Percentiles rank a stretch among this genome's conserved stretches.
These are phyloP conservation scores for Drosophila prostipennis DNA, from an alignment of 2,888 invertebrate species.

Conservation along the genomic window DNA sequence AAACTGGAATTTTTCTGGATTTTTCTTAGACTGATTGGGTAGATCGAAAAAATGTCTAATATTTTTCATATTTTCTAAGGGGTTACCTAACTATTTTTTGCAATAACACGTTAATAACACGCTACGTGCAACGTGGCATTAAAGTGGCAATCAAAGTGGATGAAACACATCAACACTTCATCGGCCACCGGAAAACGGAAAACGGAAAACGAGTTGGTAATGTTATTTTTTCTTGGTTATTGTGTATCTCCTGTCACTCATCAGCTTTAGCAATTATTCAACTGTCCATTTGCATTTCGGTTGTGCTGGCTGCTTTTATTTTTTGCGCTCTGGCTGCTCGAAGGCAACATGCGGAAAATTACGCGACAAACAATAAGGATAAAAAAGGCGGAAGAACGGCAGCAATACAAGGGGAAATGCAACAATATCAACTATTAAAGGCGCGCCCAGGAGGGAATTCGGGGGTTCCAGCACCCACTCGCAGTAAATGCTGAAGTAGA, in stretches of 20 bases:
- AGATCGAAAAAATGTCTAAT: too few relatives aligned
- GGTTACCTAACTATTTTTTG: too few relatives aligned
- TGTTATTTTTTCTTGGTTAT: conserved; percentile 24
- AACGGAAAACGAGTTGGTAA: conserved; percentile 1
- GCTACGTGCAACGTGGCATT: conserved; percentile 24
- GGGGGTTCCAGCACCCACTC: background rate
- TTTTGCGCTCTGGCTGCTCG: conserved; percentile 36
- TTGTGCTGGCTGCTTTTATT: background rate
- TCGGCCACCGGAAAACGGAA: background rate
- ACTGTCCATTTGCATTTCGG: conserved; percentile 64
- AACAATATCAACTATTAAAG: conserved; percentile 65
- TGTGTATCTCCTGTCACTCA: conserved; percentile 42
- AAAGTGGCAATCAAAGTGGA: conserved; percentile 49
- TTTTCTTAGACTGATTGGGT: too few relatives aligned
- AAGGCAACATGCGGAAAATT: conserved; percentile 78
- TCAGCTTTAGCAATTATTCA: conserved; percentile 67
- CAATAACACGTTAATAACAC: too few relatives aligned
- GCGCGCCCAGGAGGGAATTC: conserved; percentile 20
- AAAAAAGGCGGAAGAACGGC: background rate
- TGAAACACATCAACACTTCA: conserved; percentile 12
- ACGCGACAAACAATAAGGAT: conserved; percentile 57
- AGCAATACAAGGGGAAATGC: conserved; percentile 45
- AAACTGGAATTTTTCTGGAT: too few relatives aligned
- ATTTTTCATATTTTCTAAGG: too few relatives aligned
- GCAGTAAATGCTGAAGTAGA: conserved; percentile 24